Evolutionary conservation across 2,888 invertebrate genomes (phyloP), one percentile per base, ranked within the genome.

Genomic region (Ditula angustiorana): DNA sequence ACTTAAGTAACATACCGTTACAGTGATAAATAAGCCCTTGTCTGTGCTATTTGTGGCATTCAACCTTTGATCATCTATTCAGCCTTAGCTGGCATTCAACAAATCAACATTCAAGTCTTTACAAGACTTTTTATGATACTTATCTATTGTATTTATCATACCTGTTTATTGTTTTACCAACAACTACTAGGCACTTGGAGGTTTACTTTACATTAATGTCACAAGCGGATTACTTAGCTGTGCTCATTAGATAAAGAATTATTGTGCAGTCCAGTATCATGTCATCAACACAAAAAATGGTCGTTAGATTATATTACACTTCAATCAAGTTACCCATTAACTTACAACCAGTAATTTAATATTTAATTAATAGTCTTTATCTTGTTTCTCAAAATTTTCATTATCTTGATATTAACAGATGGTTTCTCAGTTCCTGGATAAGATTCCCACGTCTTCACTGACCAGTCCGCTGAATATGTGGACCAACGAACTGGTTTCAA

Each of bases 401-500:
- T 73, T 73, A 76, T 71, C 71, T 71, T 75, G 71, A 71, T 71
- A 69, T 71, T 53, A 70, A 63, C 67, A 72, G 61, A 70, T 75
- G 83, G 81, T 86, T 88, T 85, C 83, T 75, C 78, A 82, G 82
- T 88, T 88, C 84, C 83, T 87, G 84, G 84, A 86, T 85, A 78
- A 73, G 75, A 77, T 86, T 90, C 87, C 89, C 88, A 89, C 84
- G 80, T 86, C 85, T 84, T 80, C 78, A 82, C 75, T 86, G 88
- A 80, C 82, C 89, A 90, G 83, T 81, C 77, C 81, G 84, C 76
- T 92, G 88, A 72, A 83, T 90, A 92, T 91, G 91, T 92, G 82
- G 90, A 90, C 85, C 92, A 81, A 83, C 83, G 86, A 88, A 91
- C 92, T 89, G 83, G 91, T 88, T 92, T 91, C 86, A 88, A 85